These are phyloP conservation scores for Clarias gariepinus DNA, from an alignment of 2,113 vertebrate genomes.

Conservation along the genomic window DNA sequence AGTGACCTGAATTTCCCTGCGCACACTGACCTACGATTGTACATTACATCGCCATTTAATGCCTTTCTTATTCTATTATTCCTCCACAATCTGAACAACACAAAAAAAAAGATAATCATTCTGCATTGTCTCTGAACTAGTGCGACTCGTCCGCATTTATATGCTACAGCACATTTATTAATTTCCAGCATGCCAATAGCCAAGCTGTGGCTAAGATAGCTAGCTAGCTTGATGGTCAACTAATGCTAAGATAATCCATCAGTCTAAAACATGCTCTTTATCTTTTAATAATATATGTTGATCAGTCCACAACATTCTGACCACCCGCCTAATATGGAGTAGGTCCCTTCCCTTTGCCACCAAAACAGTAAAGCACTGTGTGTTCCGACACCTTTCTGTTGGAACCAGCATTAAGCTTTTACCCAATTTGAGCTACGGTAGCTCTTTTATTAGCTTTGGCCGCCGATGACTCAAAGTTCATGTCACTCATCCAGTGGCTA, in stretches of 20 bases:
- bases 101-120: background rate
- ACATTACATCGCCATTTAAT: background rate
- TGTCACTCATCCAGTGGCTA: too few relatives aligned
- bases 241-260: background rate
- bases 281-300: too few relatives aligned
- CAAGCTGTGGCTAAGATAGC: background rate
- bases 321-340: too few relatives aligned
- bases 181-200: background rate
- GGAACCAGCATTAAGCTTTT: too few relatives aligned
- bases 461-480: too few relatives aligned
- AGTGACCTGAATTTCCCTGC: constrained; percentile 44
- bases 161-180: background rate
- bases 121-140: background rate
- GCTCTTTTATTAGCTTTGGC: too few relatives aligned
- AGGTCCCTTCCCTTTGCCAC: too few relatives aligned
- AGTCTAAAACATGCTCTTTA: background rate
- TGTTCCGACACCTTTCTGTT: too few relatives aligned
- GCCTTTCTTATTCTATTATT: background rate
- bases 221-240: background rate
- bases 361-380: too few relatives aligned
- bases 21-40: background rate
- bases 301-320: too few relatives aligned
- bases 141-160: too few relatives aligned
- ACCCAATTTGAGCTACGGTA: background rate
- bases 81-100: background rate